Conservation (phyloP, 2,797 vertebrate genomes). For the Gastrophryne carolinensis region DNA sequence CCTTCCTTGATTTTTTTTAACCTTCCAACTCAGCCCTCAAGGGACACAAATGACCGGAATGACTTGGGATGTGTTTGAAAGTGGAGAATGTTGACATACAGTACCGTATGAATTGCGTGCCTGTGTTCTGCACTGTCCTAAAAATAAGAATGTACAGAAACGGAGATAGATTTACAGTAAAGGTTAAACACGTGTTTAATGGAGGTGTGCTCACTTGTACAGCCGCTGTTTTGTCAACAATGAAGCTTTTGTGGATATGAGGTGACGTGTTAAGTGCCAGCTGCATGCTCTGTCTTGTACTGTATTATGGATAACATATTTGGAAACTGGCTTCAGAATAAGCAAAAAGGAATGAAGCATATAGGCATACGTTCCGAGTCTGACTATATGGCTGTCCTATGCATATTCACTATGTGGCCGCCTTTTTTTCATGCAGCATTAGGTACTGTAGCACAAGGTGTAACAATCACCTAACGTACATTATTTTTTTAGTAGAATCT, state of each 20-base stretch:
- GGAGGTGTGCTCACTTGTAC: conserved; percentile 60
- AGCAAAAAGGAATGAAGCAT: conserved; percentile 65
- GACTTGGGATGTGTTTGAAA: conserved; percentile 60
- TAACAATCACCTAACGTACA: no score
- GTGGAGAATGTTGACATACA: background rate
- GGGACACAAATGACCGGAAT: conserved; percentile 77
- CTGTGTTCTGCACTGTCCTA: background rate
- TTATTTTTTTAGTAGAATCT: no score
- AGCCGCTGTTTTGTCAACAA: conserved; percentile 57
- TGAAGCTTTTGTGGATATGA: conserved; percentile 32
- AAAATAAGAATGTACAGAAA: background rate
- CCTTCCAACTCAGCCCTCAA: conserved; percentile 75
- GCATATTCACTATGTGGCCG: no score
- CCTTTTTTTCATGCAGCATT: no score
- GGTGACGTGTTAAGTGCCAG: conserved; percentile 28
- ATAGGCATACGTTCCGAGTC: conserved; percentile 62
- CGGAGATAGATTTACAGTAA: background rate
- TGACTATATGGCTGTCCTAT: no score
- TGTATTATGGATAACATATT: conserved; percentile 67
- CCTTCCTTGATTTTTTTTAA: conserved; percentile 61
- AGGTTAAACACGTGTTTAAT: conserved; percentile 1
- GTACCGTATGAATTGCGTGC: background rate
- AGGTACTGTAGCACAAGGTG: no score
- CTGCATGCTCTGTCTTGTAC: conserved; percentile 55
- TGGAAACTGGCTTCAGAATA: conserved; percentile 63